Conservation (phyloP, 1,140 invertebrate species). For the Rhopalosiphum maidis region DNA sequence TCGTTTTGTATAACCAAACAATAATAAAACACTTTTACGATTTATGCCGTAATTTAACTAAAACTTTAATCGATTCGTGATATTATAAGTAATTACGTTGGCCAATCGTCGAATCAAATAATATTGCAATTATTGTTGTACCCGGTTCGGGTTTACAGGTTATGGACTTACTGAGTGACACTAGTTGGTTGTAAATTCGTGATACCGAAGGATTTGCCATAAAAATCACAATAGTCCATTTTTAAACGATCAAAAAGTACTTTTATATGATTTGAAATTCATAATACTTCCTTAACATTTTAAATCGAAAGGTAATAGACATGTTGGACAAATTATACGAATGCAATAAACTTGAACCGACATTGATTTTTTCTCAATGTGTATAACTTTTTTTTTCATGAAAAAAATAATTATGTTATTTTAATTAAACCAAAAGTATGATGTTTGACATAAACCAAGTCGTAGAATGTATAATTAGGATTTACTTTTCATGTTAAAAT, state of each 20-base stretch:
- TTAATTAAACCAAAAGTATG: background rate
- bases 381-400: background rate
- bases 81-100: too few species aligned
- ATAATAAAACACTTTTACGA: background rate
- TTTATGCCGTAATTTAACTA: background rate
- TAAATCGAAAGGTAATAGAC: background rate
- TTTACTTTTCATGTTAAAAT: background rate
- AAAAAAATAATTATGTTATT: background rate
- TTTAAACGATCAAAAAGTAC: background rate
- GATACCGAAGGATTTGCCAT: too few species aligned
- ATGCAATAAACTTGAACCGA: background rate
- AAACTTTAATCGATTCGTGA: background rate
- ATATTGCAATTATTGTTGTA: too few species aligned
- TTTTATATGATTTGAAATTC: background rate
- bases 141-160: too few species aligned
- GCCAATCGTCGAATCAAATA: too few species aligned
- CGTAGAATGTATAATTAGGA: background rate
- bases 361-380: background rate
- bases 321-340: background rate
- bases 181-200: too few species aligned
- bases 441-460: background rate
- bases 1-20: background rate
- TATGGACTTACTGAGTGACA: too few species aligned
- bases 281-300: background rate
- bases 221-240: too few species aligned